Evolutionary conservation across 2,113 vertebrate genomes (phyloP).

Genomic region (Ailurus styani): DNA sequence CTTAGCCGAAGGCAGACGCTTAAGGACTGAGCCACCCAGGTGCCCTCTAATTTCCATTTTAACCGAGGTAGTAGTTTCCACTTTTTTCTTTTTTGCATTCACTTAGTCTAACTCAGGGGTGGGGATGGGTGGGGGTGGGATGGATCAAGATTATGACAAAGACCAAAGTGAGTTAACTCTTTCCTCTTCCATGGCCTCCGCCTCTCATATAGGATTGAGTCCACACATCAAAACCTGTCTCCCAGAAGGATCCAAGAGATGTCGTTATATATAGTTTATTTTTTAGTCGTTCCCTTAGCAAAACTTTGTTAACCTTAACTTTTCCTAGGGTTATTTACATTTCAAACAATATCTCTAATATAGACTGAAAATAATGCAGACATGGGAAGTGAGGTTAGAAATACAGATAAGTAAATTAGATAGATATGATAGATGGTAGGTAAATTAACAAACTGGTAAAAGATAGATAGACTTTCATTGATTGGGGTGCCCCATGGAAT

Average conservation of each 20-base stretch:
- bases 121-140: rapidly evolving
- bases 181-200: not conserved
- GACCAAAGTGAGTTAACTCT: not conserved
- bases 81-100: not conserved
- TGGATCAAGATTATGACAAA: not conserved
- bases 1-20: too few species aligned
- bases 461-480: not conserved
- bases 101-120: not conserved
- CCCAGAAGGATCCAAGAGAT: not conserved
- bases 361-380: not conserved
- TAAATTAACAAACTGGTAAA: not conserved
- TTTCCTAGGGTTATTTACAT: not conserved
- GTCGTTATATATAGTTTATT: too few species aligned
- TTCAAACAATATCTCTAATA: not conserved
- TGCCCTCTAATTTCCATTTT: not conserved
- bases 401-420: not conserved
- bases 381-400: not conserved
- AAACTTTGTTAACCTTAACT: not conserved
- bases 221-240: not conserved
- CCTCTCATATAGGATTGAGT: not conserved
- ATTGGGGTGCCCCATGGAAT: not conserved
- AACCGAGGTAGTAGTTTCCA: not conserved
- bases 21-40: too few species aligned
- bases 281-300: not conserved
- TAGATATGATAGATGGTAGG: not conserved